Evolutionary conservation across 2,888 invertebrate genomes (phyloP), one percentile per base, ranked within the genome.

Genomic region (Drosophila neonasuta): DNA sequence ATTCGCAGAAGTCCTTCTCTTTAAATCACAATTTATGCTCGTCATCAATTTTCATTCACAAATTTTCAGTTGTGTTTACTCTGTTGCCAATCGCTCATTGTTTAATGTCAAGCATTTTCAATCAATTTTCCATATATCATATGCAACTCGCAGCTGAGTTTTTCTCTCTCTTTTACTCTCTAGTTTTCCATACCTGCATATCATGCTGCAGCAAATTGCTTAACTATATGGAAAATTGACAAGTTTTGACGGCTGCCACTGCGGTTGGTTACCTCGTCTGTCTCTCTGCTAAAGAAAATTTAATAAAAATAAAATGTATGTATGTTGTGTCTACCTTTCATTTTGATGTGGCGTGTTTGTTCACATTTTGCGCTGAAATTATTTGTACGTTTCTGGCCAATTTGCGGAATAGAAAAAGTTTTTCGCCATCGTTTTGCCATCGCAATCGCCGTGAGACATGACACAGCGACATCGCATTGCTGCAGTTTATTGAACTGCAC

Each of bases 221-320:
- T 87, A 86, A 83, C 86, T 74, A 70, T 77, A 79, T 86, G 86
- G 84, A 87, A 83, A 87, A 83, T 83, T 87, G 87, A 86, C 86
- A 76, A 77, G 86, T 76, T 83, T 77, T 80, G 83, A 83, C 71
- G 78, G 65, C 69, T 85, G 83, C 75, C 77, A 85, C 59, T 74
- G 79, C 74, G 85, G 85, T 79, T 76, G 57, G 39, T 44, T 66
- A 13, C 54, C 70, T 57, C 36, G 11, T 9, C 9, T 42, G 9
- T 7, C 69, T 71, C 69, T 79, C 79, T 68, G 68, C 56, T 42
- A 65, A 68, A 24, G 54, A 69, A 70, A 79, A 79, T 69, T 78
- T 75, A 67, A 71, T 79, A 68, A 65, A 72, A 74, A 84, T 15
- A 8, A 50, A 50, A n/a, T 17, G 42, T 54, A 17, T 46, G n/a